Evolutionary conservation across 2,797 vertebrate species (phyloP).

Genomic region (Hypotaenidia okinawae): DNA sequence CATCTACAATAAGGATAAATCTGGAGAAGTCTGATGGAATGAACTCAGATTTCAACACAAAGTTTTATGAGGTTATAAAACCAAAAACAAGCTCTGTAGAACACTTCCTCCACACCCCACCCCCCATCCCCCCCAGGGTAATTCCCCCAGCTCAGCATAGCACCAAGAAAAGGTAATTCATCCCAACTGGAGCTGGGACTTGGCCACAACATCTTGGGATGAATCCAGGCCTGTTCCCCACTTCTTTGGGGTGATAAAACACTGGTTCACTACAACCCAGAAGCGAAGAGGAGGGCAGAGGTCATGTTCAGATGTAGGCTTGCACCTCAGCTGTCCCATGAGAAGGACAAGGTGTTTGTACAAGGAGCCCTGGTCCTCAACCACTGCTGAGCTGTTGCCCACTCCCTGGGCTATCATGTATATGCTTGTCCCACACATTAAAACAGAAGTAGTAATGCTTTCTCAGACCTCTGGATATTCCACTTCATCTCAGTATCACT

Average conservation of each 20-base stretch:
- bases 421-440: background rate
- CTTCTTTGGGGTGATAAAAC: background rate
- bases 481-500: constrained; percentile 68
- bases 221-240: background rate
- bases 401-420: background rate
- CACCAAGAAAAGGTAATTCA: background rate
- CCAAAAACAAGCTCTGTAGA: background rate
- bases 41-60: background rate
- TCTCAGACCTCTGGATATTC: constrained; percentile 68
- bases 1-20: background rate
- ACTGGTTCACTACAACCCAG: fast-evolving
- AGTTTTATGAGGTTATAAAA: background rate
- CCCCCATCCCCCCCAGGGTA: background rate
- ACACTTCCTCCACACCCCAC: background rate
- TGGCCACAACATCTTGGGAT: background rate
- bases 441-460: constrained; percentile 44
- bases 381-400: background rate
- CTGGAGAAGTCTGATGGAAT: background rate
- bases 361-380: fast-evolving
- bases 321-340: background rate
- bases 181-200: background rate
- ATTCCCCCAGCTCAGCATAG: background rate
- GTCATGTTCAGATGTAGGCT: fast-evolving
- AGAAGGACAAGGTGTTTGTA: background rate
- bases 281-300: background rate